Evolutionary conservation across 1,140 invertebrate genomes (phyloP).

Genomic region (Streblospio benedicti): DNA sequence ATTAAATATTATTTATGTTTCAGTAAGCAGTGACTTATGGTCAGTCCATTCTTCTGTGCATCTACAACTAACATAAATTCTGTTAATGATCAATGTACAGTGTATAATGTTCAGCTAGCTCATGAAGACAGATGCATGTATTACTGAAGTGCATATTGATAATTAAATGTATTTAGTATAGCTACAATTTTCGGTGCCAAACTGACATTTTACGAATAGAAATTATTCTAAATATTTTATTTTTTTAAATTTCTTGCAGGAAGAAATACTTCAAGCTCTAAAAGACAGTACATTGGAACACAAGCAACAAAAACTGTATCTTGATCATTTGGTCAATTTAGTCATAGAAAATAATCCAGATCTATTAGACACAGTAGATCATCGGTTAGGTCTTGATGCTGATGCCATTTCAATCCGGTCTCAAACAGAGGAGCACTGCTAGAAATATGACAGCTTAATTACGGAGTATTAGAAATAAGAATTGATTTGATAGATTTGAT

Average conservation of each 20-base stretch:
- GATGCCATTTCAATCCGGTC: neutral
- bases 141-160: neutral
- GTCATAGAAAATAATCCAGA: neutral
- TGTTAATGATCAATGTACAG: neutral
- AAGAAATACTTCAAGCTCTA: slow-evolving; percentile 1
- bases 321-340: neutral
- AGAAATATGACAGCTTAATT: too few relatives aligned
- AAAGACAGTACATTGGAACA: slow-evolving; percentile 1
- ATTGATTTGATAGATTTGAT: neutral
- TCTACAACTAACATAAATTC: too few relatives aligned
- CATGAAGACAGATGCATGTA: neutral
- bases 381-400: neutral
- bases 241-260: too few relatives aligned
- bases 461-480: neutral
- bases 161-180: neutral
- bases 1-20: too few relatives aligned
- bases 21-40: too few relatives aligned
- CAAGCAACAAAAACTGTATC: slow-evolving; percentile 5
- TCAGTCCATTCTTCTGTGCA: too few relatives aligned
- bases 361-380: neutral
- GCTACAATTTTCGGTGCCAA: neutral
- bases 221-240: neutral
- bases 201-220: neutral
- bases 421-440: neutral
- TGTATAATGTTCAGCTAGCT: neutral